Percentiles rank a stretch among this genome's conserved stretches.
phyloP scores from a whole-genome alignment of 2,888 invertebrate species.

The Aspidiotus rigidus region DNA sequence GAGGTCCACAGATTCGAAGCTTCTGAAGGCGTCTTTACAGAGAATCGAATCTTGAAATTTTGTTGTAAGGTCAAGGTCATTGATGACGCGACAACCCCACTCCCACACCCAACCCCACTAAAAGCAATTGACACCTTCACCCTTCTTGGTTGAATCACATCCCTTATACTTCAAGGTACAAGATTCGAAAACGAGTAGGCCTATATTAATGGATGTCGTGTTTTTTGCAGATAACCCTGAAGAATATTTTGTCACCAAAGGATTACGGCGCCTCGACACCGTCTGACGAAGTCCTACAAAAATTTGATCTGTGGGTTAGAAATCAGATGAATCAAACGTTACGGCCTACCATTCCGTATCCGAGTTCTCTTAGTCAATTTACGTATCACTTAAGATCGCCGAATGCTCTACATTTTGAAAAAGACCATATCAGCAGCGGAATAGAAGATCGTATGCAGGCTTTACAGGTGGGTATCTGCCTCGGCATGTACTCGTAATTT shows the following conservation, averaged over 20 bases:
- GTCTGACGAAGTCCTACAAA: conserved; percentile 71
- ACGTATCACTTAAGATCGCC: conserved; percentile 26
- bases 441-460: conserved; percentile 41
- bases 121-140: too few relatives aligned
- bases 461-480: conserved; percentile 37
- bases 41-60: too few relatives aligned
- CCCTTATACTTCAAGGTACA: too few relatives aligned
- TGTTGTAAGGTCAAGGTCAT: too few relatives aligned
- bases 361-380: conserved; percentile 23
- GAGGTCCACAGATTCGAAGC: too few relatives aligned
- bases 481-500: not conserved
- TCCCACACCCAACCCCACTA: too few relatives aligned
- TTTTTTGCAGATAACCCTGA: conserved; percentile 18
- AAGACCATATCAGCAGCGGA: not conserved
- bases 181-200: too few relatives aligned
- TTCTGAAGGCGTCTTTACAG: too few relatives aligned
- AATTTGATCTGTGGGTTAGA: conserved; percentile 86
- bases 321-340: conserved; percentile 49
- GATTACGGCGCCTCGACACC: conserved; percentile 51
- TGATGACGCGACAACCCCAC: too few relatives aligned
- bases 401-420: conserved; percentile 23
- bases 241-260: conserved; percentile 11
- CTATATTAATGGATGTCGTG: not conserved
- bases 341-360: conserved; percentile 23
- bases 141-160: too few relatives aligned